Percentiles rank a stretch among this genome's conserved stretches.
Evolutionary conservation across 2,113 vertebrate species (phyloP).

Genomic region (Micromys minutus): DNA sequence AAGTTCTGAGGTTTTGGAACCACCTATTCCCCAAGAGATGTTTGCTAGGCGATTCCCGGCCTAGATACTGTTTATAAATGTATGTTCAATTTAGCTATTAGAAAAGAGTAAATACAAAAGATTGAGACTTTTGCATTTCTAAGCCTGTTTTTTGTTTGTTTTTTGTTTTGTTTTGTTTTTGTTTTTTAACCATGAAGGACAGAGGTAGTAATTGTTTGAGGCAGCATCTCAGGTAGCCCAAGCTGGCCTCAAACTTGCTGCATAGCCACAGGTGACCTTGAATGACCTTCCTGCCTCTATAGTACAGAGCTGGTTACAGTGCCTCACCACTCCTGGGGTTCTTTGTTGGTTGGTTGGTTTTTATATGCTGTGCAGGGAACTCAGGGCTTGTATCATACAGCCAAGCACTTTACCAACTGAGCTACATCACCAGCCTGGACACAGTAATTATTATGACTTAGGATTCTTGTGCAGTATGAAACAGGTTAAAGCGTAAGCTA

Average conservation of each 20-base stretch:
- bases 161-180: neutral
- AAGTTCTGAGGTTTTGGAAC: neutral
- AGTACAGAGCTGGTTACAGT: neutral
- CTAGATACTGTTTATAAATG: slow-evolving; percentile 8
- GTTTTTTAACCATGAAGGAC: neutral
- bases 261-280: neutral
- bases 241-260: neutral
- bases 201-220: neutral
- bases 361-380: neutral
- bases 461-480: neutral
- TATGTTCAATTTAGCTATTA: slow-evolving; percentile 14
- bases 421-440: neutral
- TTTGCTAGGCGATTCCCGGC: neutral
- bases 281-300: neutral
- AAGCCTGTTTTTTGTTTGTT: neutral
- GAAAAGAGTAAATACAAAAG: neutral
- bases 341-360: neutral
- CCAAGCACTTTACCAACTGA: neutral
- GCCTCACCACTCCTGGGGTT: neutral
- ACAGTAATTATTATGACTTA: neutral
- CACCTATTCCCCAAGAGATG: neutral
- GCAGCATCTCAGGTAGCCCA: neutral
- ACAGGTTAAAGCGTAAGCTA: neutral
- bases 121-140: neutral
- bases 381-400: neutral